Conservation (phyloP, 2,113 vertebrate species). For the Hippoglossus stenolepis region DNA sequence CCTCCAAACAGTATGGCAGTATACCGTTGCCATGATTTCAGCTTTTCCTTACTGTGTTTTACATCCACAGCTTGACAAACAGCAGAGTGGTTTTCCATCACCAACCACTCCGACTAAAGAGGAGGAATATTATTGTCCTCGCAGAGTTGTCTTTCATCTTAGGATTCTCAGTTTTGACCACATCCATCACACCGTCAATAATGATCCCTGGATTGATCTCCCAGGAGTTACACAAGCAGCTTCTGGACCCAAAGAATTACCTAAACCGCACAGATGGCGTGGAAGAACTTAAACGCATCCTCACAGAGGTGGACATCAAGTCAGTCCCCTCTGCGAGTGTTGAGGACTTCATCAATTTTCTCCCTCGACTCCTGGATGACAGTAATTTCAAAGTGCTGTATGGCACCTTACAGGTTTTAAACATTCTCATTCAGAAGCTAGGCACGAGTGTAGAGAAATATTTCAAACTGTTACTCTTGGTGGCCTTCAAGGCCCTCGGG, state of each 20-base stretch:
- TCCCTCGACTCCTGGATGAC: constrained; percentile 85
- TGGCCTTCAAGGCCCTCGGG: constrained; percentile 85
- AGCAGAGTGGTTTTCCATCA: constrained; percentile 42
- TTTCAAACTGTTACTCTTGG: constrained; percentile 81
- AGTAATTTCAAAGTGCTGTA: constrained; percentile 90
- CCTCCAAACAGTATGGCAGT: too few relatives aligned
- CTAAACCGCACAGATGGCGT: constrained; percentile 86
- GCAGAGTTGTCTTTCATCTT: too few relatives aligned
- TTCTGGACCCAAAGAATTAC: constrained; percentile 90
- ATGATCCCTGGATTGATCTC: constrained; percentile 89
- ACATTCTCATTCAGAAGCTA: constrained; percentile 85
- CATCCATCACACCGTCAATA: constrained; percentile 58
- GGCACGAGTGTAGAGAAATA: constrained; percentile 78
- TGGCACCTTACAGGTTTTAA: constrained; percentile 86
- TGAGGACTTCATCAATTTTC: constrained; percentile 84
- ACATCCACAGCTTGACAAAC: constrained; percentile 51
- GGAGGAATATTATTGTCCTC: too few relatives aligned
- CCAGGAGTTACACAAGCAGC: constrained; percentile 86
- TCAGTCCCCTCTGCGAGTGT: constrained; percentile 77
- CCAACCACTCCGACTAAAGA: constrained; percentile 41
- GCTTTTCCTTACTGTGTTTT: neutral
- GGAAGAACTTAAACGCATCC: constrained; percentile 86
- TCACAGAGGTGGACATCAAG: constrained; percentile 79
- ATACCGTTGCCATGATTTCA: neutral
- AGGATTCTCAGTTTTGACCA: constrained; percentile 45